Percentiles rank a stretch among this genome's conserved stretches.
These are phyloP conservation scores for Hylaea fasciaria DNA, from an alignment of 2,888 invertebrate species.

Conservation along the genomic window DNA sequence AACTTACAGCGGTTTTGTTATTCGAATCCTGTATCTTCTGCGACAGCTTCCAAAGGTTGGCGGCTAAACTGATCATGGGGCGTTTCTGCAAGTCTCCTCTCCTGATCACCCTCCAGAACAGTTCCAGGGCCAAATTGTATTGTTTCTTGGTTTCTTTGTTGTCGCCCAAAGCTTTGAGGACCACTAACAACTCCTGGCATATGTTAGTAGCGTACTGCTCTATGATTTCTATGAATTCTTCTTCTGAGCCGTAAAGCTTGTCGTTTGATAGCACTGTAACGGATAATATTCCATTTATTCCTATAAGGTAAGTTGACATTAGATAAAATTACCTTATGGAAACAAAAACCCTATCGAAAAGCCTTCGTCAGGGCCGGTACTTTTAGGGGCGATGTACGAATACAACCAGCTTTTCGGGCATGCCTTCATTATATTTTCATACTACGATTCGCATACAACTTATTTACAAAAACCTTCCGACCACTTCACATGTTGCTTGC, in stretches of 20 bases:
- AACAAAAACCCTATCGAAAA: too few relatives aligned
- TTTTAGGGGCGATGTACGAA: too few relatives aligned
- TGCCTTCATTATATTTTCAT: too few relatives aligned
- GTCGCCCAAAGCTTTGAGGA: constrained; percentile 88
- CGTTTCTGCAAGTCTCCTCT: constrained; percentile 87
- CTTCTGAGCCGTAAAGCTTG: constrained; percentile 94
- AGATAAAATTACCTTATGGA: not conserved
- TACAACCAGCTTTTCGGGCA: too few relatives aligned
- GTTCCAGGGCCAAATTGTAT: constrained; percentile 89
- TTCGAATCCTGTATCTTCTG: constrained; percentile 83
- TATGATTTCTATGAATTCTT: constrained; percentile 92
- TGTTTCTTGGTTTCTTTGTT: constrained; percentile 88
- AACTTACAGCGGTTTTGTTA: constrained; percentile 66
- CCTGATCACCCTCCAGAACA: constrained; percentile 88
- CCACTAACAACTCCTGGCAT: constrained; percentile 89
- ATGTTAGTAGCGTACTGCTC: constrained; percentile 91
- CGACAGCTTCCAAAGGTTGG: constrained; percentile 93
- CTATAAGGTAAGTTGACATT: not conserved
- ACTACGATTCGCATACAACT: too few relatives aligned
- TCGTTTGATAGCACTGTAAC: constrained; percentile 95
- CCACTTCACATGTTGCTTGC: too few relatives aligned
- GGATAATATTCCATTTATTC: constrained; percentile 18
- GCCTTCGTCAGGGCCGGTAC: too few relatives aligned
- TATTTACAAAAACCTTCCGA: too few relatives aligned
- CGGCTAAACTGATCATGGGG: constrained; percentile 87